These are phyloP conservation scores for Cnemophilus loriae DNA, from an alignment of 2,113 vertebrate species.

Conservation along the genomic window DNA sequence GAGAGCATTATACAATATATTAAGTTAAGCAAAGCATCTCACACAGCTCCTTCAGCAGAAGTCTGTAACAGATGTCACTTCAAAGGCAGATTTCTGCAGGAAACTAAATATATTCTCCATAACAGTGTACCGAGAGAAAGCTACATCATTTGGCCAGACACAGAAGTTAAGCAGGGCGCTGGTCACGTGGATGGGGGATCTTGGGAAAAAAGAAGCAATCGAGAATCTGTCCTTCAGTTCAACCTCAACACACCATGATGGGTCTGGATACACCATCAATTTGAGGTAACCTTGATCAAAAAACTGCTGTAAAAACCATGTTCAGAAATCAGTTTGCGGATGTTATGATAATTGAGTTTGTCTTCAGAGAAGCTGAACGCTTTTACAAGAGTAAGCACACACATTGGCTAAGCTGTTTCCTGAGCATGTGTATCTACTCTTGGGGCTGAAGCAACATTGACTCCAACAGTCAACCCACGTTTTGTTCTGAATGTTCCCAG, in stretches of 20 bases:
- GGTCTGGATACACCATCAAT: neutral
- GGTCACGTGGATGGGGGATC: neutral
- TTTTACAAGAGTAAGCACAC: neutral
- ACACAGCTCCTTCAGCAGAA: neutral
- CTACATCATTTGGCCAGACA: neutral
- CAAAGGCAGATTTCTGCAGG: neutral
- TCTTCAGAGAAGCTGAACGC: neutral
- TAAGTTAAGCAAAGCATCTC: neutral
- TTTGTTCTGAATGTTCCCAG: neutral
- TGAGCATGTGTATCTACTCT: neutral
- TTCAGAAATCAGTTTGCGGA: neutral
- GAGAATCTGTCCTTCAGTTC: neutral
- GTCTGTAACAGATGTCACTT: neutral
- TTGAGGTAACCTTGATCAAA: neutral
- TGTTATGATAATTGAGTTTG: rapidly evolving
- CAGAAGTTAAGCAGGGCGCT: neutral
- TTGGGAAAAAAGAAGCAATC: rapidly evolving
- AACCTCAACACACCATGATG: neutral
- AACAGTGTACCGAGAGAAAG: neutral
- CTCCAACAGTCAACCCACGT: rapidly evolving
- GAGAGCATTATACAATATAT: neutral
- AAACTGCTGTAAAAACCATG: neutral
- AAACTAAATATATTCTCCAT: neutral
- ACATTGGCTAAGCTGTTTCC: neutral
- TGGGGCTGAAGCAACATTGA: neutral